Evolutionary conservation across 2,113 vertebrate species (phyloP).

Genomic region (Trochalopteron elliotii): DNA sequence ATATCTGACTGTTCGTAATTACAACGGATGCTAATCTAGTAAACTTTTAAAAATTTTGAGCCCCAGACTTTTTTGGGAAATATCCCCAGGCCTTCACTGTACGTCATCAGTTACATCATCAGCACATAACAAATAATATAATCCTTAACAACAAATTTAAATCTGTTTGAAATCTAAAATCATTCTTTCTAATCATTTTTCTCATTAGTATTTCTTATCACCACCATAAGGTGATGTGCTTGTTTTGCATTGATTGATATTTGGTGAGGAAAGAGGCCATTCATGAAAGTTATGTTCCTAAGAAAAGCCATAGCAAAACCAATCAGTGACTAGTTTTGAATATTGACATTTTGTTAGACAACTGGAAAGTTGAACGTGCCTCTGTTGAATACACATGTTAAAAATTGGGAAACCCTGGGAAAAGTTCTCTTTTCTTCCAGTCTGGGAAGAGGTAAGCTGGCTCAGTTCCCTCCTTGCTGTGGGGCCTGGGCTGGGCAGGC

Average conservation of each 20-base stretch:
- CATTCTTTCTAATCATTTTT: not conserved
- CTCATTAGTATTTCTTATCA: not conserved
- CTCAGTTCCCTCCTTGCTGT: not conserved
- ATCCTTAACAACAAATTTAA: not conserved
- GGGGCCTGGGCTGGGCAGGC: too few species aligned
- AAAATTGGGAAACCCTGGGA: not conserved
- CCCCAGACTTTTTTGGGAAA: not conserved
- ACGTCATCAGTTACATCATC: not conserved
- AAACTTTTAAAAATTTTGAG: not conserved
- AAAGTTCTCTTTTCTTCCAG: not conserved
- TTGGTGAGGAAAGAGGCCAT: not conserved
- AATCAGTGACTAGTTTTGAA: not conserved
- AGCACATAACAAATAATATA: fast-evolving
- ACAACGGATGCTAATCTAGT: not conserved
- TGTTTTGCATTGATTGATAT: not conserved
- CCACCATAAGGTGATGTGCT: not conserved
- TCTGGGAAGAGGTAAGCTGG: not conserved
- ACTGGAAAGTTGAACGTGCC: not conserved
- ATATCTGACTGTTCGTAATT: not conserved
- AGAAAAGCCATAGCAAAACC: not conserved
- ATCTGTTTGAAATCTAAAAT: not conserved
- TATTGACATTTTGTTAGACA: not conserved
- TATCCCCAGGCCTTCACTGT: not conserved
- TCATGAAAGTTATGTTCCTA: not conserved
- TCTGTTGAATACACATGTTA: not conserved